A percentile compares a stretch with the other conserved stretches of the same genome.
Conservation (phyloP, 2,113 vertebrate species). For the Bos javanicus region DNA sequence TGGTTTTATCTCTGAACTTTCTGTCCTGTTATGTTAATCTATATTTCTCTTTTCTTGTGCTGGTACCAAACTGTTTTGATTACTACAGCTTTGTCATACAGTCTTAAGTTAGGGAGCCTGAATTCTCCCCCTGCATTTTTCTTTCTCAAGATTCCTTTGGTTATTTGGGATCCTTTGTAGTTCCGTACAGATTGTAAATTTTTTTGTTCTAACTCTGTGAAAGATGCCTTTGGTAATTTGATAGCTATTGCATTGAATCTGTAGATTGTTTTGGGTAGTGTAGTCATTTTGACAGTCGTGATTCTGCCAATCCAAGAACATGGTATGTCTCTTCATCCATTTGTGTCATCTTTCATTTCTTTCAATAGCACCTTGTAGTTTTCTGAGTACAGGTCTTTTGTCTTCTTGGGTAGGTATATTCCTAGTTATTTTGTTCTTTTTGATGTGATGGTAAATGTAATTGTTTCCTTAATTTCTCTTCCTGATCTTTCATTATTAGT, state of each 20-base stretch:
- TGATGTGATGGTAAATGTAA: background rate
- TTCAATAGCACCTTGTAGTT: background rate
- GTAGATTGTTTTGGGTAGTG: background rate
- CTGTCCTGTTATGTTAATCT: background rate
- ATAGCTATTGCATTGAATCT: background rate
- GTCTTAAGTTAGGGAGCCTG: background rate
- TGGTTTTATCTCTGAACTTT: background rate
- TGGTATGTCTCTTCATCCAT: background rate
- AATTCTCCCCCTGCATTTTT: background rate
- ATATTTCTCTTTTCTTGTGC: background rate
- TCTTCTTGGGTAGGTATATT: background rate
- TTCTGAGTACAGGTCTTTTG: background rate
- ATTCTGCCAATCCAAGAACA: background rate
- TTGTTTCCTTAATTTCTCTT: background rate
- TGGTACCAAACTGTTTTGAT: background rate
- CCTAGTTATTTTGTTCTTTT: background rate
- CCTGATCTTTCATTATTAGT: background rate
- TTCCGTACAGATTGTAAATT: background rate
- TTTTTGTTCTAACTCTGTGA: background rate
- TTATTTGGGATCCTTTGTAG: background rate
- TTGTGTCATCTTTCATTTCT: background rate
- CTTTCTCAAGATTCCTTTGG: background rate
- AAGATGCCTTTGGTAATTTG: background rate
- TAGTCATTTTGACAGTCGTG: fast-evolving
- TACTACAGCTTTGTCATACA: background rate